phyloP scores from a whole-genome alignment of 92 coral and sea anemone species.

The Diadumene lineata region DNA sequence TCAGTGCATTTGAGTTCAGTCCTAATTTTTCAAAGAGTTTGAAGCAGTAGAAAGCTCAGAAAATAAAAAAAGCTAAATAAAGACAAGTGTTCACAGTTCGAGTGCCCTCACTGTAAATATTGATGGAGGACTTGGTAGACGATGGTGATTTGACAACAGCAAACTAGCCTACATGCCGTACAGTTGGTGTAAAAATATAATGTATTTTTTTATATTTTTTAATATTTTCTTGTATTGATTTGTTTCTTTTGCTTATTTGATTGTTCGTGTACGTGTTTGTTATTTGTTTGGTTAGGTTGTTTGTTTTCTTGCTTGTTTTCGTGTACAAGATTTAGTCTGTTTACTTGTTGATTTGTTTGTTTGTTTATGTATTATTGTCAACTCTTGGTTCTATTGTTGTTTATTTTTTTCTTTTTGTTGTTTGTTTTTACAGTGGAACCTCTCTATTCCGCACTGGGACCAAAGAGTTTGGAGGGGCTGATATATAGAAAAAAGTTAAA shows the following conservation, averaged over 20 bases:
- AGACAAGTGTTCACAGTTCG: too few relatives aligned
- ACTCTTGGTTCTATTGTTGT: too few relatives aligned
- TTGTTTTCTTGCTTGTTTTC: neutral
- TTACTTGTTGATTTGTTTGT: neutral
- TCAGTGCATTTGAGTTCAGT: too few relatives aligned
- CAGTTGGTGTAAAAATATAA: neutral
- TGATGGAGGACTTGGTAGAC: neutral
- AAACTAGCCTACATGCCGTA: neutral
- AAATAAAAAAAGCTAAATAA: too few relatives aligned
- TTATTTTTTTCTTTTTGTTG: neutral
- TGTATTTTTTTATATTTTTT: neutral
- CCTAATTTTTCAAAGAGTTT: too few relatives aligned
- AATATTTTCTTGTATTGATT: too few relatives aligned
- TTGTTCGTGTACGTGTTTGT: neutral
- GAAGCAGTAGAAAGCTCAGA: too few relatives aligned
- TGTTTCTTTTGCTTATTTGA: neutral
- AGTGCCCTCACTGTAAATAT: too few relatives aligned
- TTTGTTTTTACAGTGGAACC: neutral
- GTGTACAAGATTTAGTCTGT: neutral
- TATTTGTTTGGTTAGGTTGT: neutral
- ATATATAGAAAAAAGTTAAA: too few relatives aligned
- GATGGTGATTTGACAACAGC: neutral
- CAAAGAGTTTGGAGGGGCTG: too few relatives aligned
- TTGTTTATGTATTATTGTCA: too few relatives aligned
- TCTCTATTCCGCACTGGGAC: neutral